phyloP scores from a whole-genome alignment of 2,113 vertebrate genomes.

The Passer montanus region DNA sequence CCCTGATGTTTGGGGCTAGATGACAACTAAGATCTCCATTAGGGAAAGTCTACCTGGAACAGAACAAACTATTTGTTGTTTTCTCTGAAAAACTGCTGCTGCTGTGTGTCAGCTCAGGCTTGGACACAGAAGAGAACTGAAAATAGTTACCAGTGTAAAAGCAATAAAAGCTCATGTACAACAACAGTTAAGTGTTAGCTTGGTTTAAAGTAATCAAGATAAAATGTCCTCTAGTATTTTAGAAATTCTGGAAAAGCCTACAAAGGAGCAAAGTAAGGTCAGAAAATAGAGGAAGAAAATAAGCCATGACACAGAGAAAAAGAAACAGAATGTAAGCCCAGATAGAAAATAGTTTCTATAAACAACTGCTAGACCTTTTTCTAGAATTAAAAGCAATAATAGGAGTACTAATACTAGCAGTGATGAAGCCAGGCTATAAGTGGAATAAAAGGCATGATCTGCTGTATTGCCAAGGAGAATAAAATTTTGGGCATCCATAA shows the following conservation, averaged over 20 bases:
- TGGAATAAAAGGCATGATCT: not conserved
- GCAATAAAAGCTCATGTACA: not conserved
- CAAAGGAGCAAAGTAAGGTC: not conserved
- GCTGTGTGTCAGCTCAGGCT: not conserved
- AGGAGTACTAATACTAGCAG: not conserved
- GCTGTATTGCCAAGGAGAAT: not conserved
- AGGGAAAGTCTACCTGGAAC: not conserved
- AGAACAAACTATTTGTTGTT: not conserved
- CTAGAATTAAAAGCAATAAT: not conserved
- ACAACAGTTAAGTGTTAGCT: not conserved
- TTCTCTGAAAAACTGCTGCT: not conserved
- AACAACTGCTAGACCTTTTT: not conserved
- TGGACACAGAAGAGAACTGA: not conserved
- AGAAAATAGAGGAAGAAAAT: not conserved
- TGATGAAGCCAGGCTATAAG: not conserved
- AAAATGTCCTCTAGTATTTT: not conserved
- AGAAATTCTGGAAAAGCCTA: not conserved
- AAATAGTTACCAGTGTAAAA: not conserved
- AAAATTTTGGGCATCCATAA: not conserved
- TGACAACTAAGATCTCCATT: not conserved
- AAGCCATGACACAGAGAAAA: not conserved
- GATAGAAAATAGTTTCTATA: not conserved
- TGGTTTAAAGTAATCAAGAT: not conserved
- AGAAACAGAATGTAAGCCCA: not conserved
- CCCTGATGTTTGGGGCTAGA: not conserved